Evolutionary conservation across 2,888 invertebrate species (phyloP), one percentile per base, ranked within the genome.

Genomic region (Drosophila tanythrix): DNA sequence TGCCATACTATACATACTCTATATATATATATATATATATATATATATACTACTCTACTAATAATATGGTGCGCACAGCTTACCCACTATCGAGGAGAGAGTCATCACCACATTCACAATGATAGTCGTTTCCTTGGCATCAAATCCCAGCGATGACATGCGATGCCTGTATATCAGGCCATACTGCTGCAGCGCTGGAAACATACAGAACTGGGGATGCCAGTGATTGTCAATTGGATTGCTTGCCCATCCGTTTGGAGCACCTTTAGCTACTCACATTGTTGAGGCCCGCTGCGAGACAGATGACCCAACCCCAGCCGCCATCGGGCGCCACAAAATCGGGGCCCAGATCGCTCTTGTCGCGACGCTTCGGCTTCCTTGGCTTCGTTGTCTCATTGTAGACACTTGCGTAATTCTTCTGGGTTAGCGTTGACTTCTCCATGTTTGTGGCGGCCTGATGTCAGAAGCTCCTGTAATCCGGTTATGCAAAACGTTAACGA

Each of bases 281-380:
- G 57, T 95, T 95, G 80, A 95, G 93, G 76, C 96, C 96, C 48
- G 95, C 95, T 2, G 96, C 96, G 29, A 96, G 81, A 31, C 96
- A 95, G n/a, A 96, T 94, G 89, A 96, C 94, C 96, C 96, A 96
- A 1, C 91, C 93, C 96, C 96, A 96, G 1, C 96, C 96, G 2
- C 96, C 96, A 90, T 96, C 96, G 0, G 96, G 96, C 2, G 96
- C 95, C 40, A 94, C 93, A 81, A 96, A 96, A 74, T 95, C 95
- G 10, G 94, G 87, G 0, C 93, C 93, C 77, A 93, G 81, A 82
- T 93, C 92, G 76, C 91, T 92, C 82, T 93, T 93, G 79, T 93
- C 92, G 48, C 89, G 89, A 6, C 94, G 89, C 93, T 91, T 92
- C 93, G 89, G 90, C 80, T 94, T 90, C 93, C 88, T 90, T 29